Evolutionary conservation across 2,113 vertebrate species (phyloP).

Genomic region (Polypterus senegalus): DNA sequence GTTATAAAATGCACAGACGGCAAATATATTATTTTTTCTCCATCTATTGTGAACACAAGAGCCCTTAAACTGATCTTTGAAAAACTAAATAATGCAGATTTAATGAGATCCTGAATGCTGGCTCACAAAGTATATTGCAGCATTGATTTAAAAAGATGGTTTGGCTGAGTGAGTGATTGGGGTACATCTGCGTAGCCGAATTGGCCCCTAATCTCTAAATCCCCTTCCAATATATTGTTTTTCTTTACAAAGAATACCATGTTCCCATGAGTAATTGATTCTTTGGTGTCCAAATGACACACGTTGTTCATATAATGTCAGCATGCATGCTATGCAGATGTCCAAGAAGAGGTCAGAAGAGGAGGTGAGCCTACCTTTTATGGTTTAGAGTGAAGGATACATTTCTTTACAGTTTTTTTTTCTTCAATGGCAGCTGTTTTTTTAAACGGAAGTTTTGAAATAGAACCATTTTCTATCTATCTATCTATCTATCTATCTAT

Average conservation of each 20-base stretch:
- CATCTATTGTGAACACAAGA: slow-evolving; percentile 20
- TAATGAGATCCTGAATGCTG: slow-evolving; percentile 21
- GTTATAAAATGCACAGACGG: slow-evolving; percentile 8
- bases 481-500: too few relatives aligned
- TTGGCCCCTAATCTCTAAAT: slow-evolving; percentile 5
- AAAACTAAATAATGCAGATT: slow-evolving; percentile 26
- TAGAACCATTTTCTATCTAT: too few relatives aligned
- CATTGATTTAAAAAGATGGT: slow-evolving; percentile 26
- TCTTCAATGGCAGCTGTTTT: too few relatives aligned
- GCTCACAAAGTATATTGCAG: slow-evolving; percentile 25
- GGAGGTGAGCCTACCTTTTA: too few relatives aligned
- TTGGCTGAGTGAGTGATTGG: slow-evolving; percentile 13
- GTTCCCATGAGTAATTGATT: slow-evolving; percentile 22
- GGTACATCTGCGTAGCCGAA: neutral
- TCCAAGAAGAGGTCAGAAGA: slow-evolving; percentile 12
- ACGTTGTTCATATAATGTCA: slow-evolving; percentile 14
- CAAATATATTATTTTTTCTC: slow-evolving; percentile 22
- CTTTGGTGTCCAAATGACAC: slow-evolving; percentile 15
- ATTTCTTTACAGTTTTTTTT: too few relatives aligned
- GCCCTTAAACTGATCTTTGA: slow-evolving; percentile 19
- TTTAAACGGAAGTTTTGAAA: too few relatives aligned
- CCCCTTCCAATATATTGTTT: neutral
- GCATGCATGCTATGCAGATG: slow-evolving; percentile 14
- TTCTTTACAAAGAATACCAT: neutral
- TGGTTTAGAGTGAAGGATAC: neutral